Evolutionary conservation across 2,888 invertebrate species (phyloP), one percentile per base, ranked within the genome.

Genomic region (Chymomyza procnemis): DNA sequence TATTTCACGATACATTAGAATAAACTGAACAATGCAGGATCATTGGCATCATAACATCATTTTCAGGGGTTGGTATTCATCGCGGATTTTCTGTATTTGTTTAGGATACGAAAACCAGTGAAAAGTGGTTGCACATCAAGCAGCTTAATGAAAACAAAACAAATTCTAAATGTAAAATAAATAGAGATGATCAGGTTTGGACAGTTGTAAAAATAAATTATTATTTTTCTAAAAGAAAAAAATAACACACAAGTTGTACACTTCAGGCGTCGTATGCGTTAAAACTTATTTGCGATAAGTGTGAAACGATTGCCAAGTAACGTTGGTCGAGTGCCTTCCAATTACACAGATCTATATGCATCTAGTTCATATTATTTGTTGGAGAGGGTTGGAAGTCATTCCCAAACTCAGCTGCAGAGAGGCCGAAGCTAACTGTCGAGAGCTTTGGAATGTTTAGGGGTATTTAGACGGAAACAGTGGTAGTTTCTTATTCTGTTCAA

Each of bases 101-200:
- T 41, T 41, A 41, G 34, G 34, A 41, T 12, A 12, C 9, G 34
- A 12, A 41, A 41, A 41, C 34, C 1, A 41, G 9, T 41, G 34
- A 41, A 26, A 26, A 26, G 26, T 26, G 26, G 4, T 6, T 6
- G 26, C 26, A 26, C 26, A 26, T 26, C 26, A 26, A 67, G 64
- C 65, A 66, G 50, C 30, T 65, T 85, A 87, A 81, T 81, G 80
- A 82, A 81, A 81, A 79, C 87, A 81, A 71, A 81, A 81, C 80
- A 81, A 69, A 82, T 71, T 64, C 61, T 34, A 78, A 84, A 84
- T 59, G 67, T 74, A 86, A 84, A 86, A 80, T 80, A 80, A 86
- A 86, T 84, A 72, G 34, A 12, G 9, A 1, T 12, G 34, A 41
- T 41, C 26, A 26, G 26, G 6, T 26, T 26, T 12, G 34, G 34